Evolutionary conservation across 2,797 vertebrate species (phyloP).

Genomic region (Danio choprae): DNA sequence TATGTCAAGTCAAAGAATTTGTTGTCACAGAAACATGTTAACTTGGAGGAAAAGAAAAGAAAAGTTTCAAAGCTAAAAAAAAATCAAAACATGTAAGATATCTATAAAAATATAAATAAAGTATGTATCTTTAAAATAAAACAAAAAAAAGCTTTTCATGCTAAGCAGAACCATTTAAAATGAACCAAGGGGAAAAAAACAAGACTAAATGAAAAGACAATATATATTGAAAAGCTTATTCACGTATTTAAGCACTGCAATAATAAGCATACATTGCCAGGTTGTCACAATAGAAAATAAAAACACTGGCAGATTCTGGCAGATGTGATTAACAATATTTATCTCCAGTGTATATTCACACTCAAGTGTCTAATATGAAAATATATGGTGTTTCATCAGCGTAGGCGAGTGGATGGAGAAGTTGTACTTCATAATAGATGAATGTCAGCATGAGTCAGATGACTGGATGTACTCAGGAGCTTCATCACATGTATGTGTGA

Average conservation of each 20-base stretch:
- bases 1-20: neutral
- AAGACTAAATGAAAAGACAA: too few species aligned
- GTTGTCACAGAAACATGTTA: too few species aligned
- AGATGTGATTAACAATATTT: slow-evolving; percentile 18
- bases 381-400: slow-evolving; percentile 21
- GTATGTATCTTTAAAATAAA: too few species aligned
- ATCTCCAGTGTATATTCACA: slow-evolving; percentile 45
- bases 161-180: too few species aligned
- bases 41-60: too few species aligned
- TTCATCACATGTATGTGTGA: slow-evolving; percentile 51
- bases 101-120: too few species aligned
- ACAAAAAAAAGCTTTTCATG: too few species aligned
- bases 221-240: too few species aligned
- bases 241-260: too few species aligned
- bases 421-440: slow-evolving; percentile 38
- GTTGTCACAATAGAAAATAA: neutral
- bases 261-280: neutral
- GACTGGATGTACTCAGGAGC: slow-evolving; percentile 25
- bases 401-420: slow-evolving; percentile 25
- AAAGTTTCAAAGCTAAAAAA: too few species aligned
- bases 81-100: too few species aligned
- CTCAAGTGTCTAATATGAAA: slow-evolving; percentile 42
- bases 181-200: too few species aligned
- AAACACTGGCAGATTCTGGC: neutral
- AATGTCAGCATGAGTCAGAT: slow-evolving; percentile 48